phyloP scores from a whole-genome alignment of 30 jellyfish, hydroid and myxozoan genomes.

The Hydra vulgaris region DNA sequence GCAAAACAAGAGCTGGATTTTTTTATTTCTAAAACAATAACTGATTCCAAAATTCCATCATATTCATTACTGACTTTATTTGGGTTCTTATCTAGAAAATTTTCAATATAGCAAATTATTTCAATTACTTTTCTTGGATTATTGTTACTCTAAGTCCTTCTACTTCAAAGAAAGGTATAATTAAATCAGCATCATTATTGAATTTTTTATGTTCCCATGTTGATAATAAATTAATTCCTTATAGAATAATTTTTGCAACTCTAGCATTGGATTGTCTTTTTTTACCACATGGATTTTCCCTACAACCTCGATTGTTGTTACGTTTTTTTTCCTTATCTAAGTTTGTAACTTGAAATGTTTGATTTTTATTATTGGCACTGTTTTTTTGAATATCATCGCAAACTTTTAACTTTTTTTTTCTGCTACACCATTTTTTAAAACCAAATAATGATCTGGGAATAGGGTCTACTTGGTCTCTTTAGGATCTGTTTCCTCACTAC shows the following conservation, averaged over 20 bases:
- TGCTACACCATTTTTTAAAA: background rate
- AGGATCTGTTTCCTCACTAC: background rate
- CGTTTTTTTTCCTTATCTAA: background rate
- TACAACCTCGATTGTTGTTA: background rate
- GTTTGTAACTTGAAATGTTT: background rate
- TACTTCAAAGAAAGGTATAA: background rate
- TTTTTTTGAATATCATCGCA: background rate
- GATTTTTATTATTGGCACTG: background rate
- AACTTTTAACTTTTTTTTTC: background rate
- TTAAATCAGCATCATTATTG: background rate
- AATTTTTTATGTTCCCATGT: background rate
- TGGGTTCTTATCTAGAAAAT: background rate
- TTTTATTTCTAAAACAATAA: constrained; percentile 18
- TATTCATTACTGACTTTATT: constrained; percentile 13
- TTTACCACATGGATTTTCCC: background rate
- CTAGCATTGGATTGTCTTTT: background rate
- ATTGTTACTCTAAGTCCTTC: background rate
- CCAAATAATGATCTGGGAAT: background rate
- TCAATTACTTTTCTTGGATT: constrained; percentile 10
- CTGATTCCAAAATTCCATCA: constrained; percentile 10
- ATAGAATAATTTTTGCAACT: background rate
- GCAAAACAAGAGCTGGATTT: background rate
- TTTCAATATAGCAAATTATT: constrained; percentile 24
- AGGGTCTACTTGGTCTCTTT: background rate
- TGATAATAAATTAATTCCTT: background rate